Conservation (phyloP, 2,113 vertebrate genomes). For the Carlito syrichta region DNA sequence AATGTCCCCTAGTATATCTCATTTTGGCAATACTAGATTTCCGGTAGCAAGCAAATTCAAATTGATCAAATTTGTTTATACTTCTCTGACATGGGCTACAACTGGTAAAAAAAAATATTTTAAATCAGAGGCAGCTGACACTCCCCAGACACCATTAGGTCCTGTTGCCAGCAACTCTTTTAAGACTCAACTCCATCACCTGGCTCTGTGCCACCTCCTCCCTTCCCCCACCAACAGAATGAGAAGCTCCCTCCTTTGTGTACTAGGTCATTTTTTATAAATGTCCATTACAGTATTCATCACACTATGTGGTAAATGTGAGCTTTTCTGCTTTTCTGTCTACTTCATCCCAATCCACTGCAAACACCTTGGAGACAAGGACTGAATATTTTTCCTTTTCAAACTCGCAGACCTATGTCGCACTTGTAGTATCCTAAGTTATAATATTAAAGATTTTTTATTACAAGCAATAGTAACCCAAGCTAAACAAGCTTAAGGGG, state of each 20-base stretch:
- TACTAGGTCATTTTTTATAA: neutral
- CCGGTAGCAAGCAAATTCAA: constrained; percentile 19
- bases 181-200: neutral
- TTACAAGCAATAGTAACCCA: neutral
- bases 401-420: neutral
- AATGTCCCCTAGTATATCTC: neutral
- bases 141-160: neutral
- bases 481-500: neutral
- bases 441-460: neutral
- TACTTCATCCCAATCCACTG: neutral
- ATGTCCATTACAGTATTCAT: neutral
- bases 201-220: neutral
- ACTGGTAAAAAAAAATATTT: neutral
- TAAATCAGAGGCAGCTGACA: neutral
- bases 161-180: too few relatives aligned
- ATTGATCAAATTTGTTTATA: neutral
- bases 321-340: neutral
- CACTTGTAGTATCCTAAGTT: neutral
- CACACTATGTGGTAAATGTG: neutral
- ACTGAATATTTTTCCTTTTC: neutral
- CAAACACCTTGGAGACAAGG: neutral
- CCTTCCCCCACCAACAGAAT: neutral
- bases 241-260: neutral
- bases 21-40: neutral
- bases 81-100: neutral